Evolutionary conservation across 1,140 invertebrate genomes (phyloP), one percentile per base, ranked within the genome.

Genomic region (Cryptotermes secundus): DNA sequence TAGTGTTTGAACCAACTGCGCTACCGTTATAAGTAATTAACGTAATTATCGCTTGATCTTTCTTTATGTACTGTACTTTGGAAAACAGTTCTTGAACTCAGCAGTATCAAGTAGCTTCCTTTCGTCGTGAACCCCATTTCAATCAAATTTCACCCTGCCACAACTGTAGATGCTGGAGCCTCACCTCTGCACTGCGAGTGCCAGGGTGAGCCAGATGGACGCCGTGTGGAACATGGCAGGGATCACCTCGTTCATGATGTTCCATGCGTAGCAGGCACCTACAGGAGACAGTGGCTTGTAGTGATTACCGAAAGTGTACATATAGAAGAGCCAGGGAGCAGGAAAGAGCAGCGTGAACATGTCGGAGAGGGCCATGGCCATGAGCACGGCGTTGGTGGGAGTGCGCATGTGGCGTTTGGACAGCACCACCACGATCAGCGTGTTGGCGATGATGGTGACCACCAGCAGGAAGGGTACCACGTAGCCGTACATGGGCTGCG

Each of bases 201-300:
- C 94, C 84, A 98, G 89, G 0, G 97, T 98, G 85, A 98, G 90
- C 96, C 97, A 98, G 80, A 98, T 97, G 85, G 96, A 97, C 1
- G 96, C 95, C 2, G 97, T 98, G 91, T 98, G 97, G 89, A 97
- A 98, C 88, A 97, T 93, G 34, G 95, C 95, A 2, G 97, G 97
- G 85, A 98, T 92, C 87, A 95, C 94, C 91, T 96, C 96, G 87
- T 95, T 95, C 94, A 96, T 95, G 87, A 93, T 92, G 86, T 92
- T 93, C 92, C 94, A 97, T 1, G 94, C 93, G 87, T 96, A 95
- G 88, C 97, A 97, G 10, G 94, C 92, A 34, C 92, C 91, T 0
- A 94, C 91, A 2, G 95, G 95, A 86, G 92, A 92, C 85, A 96
- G 88, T 0, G 95, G 94, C 87, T 95, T 94, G 88, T 94, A 93